Base-by-base conservation (phyloP, 2,888 invertebrate species). In the Eretmocerus hayati region DNA sequence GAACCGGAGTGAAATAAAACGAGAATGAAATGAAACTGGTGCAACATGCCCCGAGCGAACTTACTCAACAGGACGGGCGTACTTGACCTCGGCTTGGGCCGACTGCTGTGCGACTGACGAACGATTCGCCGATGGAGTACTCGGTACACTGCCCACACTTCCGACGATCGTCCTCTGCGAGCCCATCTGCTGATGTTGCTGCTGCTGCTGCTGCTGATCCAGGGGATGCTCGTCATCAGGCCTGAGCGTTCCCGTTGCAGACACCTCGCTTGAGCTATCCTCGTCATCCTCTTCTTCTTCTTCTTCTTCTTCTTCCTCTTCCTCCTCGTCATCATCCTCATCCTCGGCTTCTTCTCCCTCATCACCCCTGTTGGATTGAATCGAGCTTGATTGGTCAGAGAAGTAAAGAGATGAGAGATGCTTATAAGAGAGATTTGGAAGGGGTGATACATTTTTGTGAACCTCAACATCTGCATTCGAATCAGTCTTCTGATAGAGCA, bases 61-160 rank as follows among this genome's bases (percentile, higher is more conserved):
- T 64, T 58, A 69, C 68, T 67, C 67, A 47, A 69, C 66, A 54
- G 68, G 67, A 51, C 65, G 63, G 43, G 70, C 69, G 58, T 65
- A 70, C 59, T 69, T 69, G 50, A 69, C 60, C 60, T 71, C 67
- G 15, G 67, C 65, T 49, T 64, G 64, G 39, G 18, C 9, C 13
- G 26, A 9, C 4, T 26, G 45, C 19, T 33, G 11, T 5, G 37
- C 11, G n/a, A 38, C 11, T 16, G 31, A 16, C 22, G 32, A 5
- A 11, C 8, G 9, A 4, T 15, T 26, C 0, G 20, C 33, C 8
- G 32, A 9, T 2, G 44, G 2, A 19, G 61, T 57, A 40, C 61
- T 8, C n/a, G 15, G 6, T 4, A 58, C 48, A 58, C 60, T 31
- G 61, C 59, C 35, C 62, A 60, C 30, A 37, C 61, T 48, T 16